Percentiles rank a stretch among this genome's conserved stretches.
Conservation (phyloP, 2,888 invertebrate genomes). For the Loripinus fragilis region DNA sequence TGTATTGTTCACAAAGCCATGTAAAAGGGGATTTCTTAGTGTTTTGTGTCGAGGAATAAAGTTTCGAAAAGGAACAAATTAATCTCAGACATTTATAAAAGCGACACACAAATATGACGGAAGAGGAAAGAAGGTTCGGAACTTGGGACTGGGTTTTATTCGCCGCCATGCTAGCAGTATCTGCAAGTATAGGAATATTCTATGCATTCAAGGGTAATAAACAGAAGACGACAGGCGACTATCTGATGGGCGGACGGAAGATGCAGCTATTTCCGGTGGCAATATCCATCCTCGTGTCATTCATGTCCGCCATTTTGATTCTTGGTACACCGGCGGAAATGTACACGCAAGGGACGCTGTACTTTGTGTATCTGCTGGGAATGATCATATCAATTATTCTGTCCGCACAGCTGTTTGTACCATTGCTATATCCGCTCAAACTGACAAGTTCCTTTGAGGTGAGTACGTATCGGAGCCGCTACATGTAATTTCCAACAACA, state of each 20-base stretch:
- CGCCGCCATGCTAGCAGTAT: slow-evolving; percentile 64
- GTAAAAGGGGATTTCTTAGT: too few relatives aligned
- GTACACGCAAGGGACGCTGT: slow-evolving; percentile 74
- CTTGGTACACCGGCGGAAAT: slow-evolving; percentile 70
- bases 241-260: slow-evolving; percentile 73
- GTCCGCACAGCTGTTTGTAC: slow-evolving; percentile 63
- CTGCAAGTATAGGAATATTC: slow-evolving; percentile 73
- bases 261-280: slow-evolving; percentile 75
- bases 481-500: too few relatives aligned
- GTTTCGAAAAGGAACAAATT: too few relatives aligned
- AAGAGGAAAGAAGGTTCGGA: slow-evolving; percentile 49
- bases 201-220: slow-evolving; percentile 64
- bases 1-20: too few relatives aligned
- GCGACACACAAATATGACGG: slow-evolving; percentile 32
- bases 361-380: slow-evolving; percentile 60
- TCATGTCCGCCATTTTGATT: slow-evolving; percentile 68
- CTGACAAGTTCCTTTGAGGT: slow-evolving; percentile 71
- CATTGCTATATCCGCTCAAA: slow-evolving; percentile 65
- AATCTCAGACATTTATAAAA: too few relatives aligned
- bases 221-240: slow-evolving; percentile 69
- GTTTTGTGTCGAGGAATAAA: too few relatives aligned
- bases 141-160: slow-evolving; percentile 74
- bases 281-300: too few relatives aligned
- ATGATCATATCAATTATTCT: slow-evolving; percentile 56
- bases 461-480: too few relatives aligned